These are phyloP conservation scores for Noctua fimbriata DNA, from an alignment of 2,888 invertebrate genomes.

Conservation along the genomic window DNA sequence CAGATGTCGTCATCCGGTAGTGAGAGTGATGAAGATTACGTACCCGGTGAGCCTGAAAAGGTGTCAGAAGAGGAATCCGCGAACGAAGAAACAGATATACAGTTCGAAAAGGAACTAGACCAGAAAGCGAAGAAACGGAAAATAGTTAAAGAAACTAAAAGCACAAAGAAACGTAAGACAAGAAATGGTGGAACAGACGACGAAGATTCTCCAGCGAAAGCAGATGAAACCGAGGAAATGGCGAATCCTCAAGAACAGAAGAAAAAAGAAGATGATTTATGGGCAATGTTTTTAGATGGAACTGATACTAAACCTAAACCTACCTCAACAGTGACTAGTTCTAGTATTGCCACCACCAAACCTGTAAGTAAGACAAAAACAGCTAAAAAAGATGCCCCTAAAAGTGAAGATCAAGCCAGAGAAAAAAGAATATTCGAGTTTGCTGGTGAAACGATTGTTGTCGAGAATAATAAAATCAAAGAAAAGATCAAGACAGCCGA, in stretches of 20 bases:
- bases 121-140: conserved; percentile 82
- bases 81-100: conserved; percentile 90
- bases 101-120: conserved; percentile 88
- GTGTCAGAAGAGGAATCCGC: conserved; percentile 93
- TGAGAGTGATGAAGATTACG: conserved; percentile 95
- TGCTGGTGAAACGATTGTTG: conserved; percentile 95
- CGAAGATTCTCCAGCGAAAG: conserved; percentile 72
- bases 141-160: conserved; percentile 69
- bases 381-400: conserved; percentile 52
- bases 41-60: conserved; percentile 92
- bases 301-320: conserved; percentile 88
- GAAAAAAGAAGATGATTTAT: conserved; percentile 93
- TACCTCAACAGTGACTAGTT: conserved; percentile 65
- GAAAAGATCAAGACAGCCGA: conserved; percentile 83
- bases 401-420: conserved; percentile 85
- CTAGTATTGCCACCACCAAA: conserved; percentile 61
- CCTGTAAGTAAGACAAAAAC: conserved; percentile 54
- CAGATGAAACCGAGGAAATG: conserved; percentile 71
- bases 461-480: conserved; percentile 84
- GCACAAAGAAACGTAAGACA: conserved; percentile 78
- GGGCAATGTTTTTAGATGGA: conserved; percentile 95
- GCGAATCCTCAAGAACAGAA: conserved; percentile 92
- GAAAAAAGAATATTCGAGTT: conserved; percentile 94
- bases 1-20: conserved; percentile 92
- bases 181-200: conserved; percentile 69